Conservation (phyloP, 2,113 vertebrate genomes). For the Barnardius zonarius region DNA sequence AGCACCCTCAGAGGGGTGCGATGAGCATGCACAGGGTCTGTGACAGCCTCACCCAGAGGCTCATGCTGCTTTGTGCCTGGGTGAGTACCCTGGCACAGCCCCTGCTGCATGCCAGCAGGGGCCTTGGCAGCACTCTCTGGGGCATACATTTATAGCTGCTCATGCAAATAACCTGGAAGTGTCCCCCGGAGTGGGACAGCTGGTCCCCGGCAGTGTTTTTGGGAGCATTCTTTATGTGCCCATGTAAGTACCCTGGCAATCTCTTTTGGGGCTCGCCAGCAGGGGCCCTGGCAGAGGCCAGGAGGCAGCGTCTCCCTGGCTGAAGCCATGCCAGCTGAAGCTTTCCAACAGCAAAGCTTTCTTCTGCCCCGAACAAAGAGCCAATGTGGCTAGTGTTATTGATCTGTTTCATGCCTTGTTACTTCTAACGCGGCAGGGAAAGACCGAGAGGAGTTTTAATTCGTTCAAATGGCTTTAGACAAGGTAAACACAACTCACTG, state of each 20-base stretch:
- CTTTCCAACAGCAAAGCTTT: slow-evolving; percentile 28
- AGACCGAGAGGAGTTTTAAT: slow-evolving; percentile 9
- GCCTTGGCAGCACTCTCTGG: background rate
- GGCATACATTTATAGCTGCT: slow-evolving; percentile 5
- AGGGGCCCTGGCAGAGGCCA: slow-evolving; percentile 13
- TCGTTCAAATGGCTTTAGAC: slow-evolving; percentile 41
- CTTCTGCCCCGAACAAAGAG: background rate
- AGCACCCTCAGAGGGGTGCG: background rate
- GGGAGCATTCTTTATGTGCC: slow-evolving; percentile 22
- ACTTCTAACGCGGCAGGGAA: background rate
- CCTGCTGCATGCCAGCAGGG: background rate
- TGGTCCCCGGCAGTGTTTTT: slow-evolving; percentile 14
- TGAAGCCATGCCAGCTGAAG: slow-evolving; percentile 3
- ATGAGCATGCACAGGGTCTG: rapidly evolving
- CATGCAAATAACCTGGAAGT: slow-evolving; percentile 26
- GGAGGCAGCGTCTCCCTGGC: background rate
- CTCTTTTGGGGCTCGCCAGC: slow-evolving; percentile 8
- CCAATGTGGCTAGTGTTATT: background rate
- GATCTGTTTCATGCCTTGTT: background rate
- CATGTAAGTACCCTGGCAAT: background rate
- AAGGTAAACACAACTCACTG: slow-evolving; percentile 35
- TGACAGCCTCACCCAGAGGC: background rate
- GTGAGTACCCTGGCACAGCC: background rate
- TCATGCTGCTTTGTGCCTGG: background rate
- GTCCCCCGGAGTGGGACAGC: background rate